These are phyloP conservation scores for Hipparchia sbordonii DNA, from an alignment of 2,888 invertebrate genomes.

Conservation along the genomic window DNA sequence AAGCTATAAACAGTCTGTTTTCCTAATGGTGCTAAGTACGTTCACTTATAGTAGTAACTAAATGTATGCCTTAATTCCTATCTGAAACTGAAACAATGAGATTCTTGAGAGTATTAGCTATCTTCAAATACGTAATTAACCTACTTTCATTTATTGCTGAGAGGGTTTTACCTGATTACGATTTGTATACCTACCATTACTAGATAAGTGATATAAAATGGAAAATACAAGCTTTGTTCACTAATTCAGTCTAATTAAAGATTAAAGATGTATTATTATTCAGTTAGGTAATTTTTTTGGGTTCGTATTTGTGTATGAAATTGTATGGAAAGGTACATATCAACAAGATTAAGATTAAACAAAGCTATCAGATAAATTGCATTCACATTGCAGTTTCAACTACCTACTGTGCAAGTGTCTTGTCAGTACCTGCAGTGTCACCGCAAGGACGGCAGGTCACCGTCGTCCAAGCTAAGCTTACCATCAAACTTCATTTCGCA, in stretches of 20 bases:
- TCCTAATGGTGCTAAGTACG: no score
- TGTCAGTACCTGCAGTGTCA: constrained; percentile 45
- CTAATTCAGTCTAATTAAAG: no score
- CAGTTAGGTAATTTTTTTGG: no score
- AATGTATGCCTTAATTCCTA: no score
- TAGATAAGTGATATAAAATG: no score
- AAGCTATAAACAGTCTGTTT: no score
- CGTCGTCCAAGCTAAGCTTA: constrained; percentile 34
- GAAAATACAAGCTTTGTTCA: no score
- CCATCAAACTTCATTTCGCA: background rate
- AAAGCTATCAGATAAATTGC: constrained; percentile 17
- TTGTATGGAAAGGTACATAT: background rate
- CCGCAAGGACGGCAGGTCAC: constrained; percentile 50
- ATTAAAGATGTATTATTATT: no score
- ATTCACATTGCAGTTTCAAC: constrained; percentile 11
- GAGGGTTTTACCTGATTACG: background rate
- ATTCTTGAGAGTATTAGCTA: background rate
- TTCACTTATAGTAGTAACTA: no score
- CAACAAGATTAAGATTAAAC: background rate
- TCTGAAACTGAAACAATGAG: no score
- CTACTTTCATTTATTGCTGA: background rate
- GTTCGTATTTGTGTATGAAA: no score
- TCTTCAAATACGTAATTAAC: background rate
- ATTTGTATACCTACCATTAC: background rate
- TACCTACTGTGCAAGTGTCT: constrained; percentile 21